A percentile compares a stretch with the other conserved stretches of the same genome.
phyloP scores from a whole-genome alignment of 1,140 invertebrate genomes.

The Drosophila triauraria region DNA sequence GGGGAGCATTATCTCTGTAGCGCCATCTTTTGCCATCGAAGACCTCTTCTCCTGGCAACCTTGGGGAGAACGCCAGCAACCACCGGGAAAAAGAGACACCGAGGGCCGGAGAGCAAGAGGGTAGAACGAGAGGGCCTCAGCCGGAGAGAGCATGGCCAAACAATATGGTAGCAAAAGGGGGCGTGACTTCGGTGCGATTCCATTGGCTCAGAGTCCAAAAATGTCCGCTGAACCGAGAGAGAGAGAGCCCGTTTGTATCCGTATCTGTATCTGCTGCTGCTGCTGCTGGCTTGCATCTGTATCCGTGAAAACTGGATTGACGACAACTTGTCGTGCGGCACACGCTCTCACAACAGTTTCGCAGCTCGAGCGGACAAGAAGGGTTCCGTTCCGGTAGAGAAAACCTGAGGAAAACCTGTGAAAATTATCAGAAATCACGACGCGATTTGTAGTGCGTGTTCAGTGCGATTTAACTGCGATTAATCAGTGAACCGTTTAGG shows the following conservation, averaged over 20 bases:
- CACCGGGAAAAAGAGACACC: slow-evolving; percentile 36
- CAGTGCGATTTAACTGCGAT: background rate
- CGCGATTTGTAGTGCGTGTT: slow-evolving; percentile 18
- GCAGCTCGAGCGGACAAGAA: slow-evolving; percentile 80
- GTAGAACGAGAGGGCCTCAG: slow-evolving; percentile 36
- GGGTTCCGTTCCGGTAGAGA: slow-evolving; percentile 58
- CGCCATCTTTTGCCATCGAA: slow-evolving; percentile 61
- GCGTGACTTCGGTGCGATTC: slow-evolving; percentile 34
- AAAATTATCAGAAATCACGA: slow-evolving; percentile 25
- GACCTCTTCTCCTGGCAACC: slow-evolving; percentile 52
- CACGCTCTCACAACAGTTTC: slow-evolving; percentile 75
- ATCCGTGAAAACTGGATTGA: slow-evolving; percentile 19
- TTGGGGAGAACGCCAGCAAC: slow-evolving; percentile 49
- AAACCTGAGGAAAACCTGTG: slow-evolving; percentile 16
- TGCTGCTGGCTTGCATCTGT: slow-evolving; percentile 5
- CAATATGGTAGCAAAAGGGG: slow-evolving; percentile 32
- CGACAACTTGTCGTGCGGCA: slow-evolving; percentile 61
- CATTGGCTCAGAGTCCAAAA: slow-evolving; percentile 52
- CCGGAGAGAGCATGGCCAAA: slow-evolving; percentile 20
- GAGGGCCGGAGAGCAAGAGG: slow-evolving; percentile 24
- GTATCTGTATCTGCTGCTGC: slow-evolving; percentile 10
- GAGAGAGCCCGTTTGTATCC: slow-evolving; percentile 4
- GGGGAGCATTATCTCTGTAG: slow-evolving; percentile 37
- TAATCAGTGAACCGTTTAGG: background rate
- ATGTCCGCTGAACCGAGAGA: slow-evolving; percentile 43